Conservation (phyloP, 1,140 invertebrate species). For the Trypoxylus dichotomus region DNA sequence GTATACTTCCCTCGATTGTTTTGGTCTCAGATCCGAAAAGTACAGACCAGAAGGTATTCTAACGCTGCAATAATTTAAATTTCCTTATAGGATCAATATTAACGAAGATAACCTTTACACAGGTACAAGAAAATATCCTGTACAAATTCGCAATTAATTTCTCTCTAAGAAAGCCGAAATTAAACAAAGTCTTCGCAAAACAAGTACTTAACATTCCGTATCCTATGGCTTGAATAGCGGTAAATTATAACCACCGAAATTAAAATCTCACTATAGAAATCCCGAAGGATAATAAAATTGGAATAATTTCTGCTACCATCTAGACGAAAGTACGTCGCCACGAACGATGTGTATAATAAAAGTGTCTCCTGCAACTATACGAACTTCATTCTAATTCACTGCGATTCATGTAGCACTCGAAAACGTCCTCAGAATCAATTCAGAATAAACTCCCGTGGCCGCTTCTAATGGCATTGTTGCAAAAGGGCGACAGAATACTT, state of each 20-base stretch:
- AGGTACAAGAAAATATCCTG: too few species aligned
- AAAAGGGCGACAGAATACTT: background rate
- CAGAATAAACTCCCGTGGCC: background rate
- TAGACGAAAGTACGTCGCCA: background rate
- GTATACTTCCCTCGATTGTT: too few species aligned
- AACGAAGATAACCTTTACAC: too few species aligned
- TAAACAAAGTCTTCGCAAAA: too few species aligned
- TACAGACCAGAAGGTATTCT: too few species aligned
- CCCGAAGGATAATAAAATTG: background rate
- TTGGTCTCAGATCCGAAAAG: too few species aligned
- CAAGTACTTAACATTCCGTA: background rate
- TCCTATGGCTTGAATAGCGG: background rate
- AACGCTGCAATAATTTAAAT: too few species aligned
- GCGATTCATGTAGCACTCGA: slow-evolving; percentile 3
- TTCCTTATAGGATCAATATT: too few species aligned
- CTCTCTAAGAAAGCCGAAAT: background rate
- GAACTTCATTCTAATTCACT: slow-evolving; percentile 11
- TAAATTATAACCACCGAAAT: background rate
- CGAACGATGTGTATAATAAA: background rate
- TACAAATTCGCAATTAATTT: too few species aligned
- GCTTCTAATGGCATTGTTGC: background rate
- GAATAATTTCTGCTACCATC: background rate
- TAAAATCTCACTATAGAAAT: background rate
- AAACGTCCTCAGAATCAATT: background rate
- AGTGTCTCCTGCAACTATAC: background rate